phyloP scores from a whole-genome alignment of 2,113 vertebrate species.

The Trichomycterus rosablanca region DNA sequence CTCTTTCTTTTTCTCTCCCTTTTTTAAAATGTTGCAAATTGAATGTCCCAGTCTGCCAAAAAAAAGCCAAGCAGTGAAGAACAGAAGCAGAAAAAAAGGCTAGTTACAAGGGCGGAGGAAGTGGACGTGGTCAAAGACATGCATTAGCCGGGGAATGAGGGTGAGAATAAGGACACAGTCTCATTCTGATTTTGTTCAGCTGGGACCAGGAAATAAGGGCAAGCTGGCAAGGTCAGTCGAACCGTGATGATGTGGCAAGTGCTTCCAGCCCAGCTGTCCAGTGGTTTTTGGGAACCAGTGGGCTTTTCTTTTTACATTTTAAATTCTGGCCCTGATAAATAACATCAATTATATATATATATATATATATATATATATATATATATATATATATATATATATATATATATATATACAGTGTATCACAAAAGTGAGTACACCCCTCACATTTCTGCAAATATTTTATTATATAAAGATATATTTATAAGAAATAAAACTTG shows the following conservation, averaged over 20 bases:
- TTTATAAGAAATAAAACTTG: no score
- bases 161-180: constrained; percentile 29
- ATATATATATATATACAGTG: no score
- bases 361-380: no score
- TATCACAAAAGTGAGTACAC: no score
- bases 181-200: constrained; percentile 34
- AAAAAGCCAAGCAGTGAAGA: constrained; percentile 5
- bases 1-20: constrained; percentile 17
- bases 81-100: neutral
- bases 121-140: constrained; percentile 9
- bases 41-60: constrained; percentile 13
- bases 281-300: neutral
- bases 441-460: no score
- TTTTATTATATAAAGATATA: no score
- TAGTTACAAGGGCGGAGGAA: constrained; percentile 1
- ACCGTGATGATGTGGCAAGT: neutral
- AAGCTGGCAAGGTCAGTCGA: constrained; percentile 31
- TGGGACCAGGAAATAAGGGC: constrained; percentile 28
- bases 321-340: no score
- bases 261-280: neutral
- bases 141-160: constrained; percentile 26
- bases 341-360: no score
- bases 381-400: no score
- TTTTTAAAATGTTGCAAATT: constrained; percentile 1
- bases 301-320: no score